Evolutionary conservation across 1,140 invertebrate genomes (phyloP).

Genomic region (Dermatophagoides farinae): DNA sequence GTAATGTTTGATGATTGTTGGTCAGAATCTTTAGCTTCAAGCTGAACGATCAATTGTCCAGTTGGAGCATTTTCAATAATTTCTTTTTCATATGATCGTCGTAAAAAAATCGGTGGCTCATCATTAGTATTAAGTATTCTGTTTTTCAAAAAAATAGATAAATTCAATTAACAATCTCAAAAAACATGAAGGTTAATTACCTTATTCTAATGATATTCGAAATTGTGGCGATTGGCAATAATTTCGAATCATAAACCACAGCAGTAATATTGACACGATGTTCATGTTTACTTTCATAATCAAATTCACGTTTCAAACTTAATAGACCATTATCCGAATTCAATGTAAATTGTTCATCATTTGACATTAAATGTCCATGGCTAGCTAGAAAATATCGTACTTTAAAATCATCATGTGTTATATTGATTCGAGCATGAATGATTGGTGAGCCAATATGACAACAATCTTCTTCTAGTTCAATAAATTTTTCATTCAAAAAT

Average conservation of each 20-base stretch:
- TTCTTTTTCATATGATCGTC: constrained; percentile 47
- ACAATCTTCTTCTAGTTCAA: constrained; percentile 10
- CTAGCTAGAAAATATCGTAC: constrained; percentile 4
- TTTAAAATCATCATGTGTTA: constrained; percentile 10
- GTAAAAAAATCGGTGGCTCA: constrained; percentile 55
- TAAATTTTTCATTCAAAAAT: neutral
- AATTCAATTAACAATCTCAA: neutral
- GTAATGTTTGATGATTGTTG: constrained; percentile 40
- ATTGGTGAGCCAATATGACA: constrained; percentile 2
- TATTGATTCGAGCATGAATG: constrained; percentile 1
- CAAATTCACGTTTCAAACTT: constrained; percentile 50
- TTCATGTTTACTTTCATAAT: constrained; percentile 61
- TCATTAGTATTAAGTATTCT: constrained; percentile 36
- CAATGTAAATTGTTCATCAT: constrained; percentile 64
- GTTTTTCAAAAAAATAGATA: neutral
- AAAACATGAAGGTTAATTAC: neutral
- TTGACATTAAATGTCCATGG: constrained; percentile 29
- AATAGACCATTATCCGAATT: constrained; percentile 52
- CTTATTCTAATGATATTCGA: constrained; percentile 1
- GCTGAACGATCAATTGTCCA: constrained; percentile 51
- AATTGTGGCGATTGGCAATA: neutral
- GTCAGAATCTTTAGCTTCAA: constrained; percentile 49
- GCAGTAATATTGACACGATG: constrained; percentile 69
- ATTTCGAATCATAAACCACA: constrained; percentile 1
- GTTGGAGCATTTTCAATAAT: constrained; percentile 51